Percentiles rank a stretch among this genome's conserved stretches.
These are phyloP conservation scores for Cheilosia pagana DNA, from an alignment of 2,888 invertebrate species.

Conservation along the genomic window DNA sequence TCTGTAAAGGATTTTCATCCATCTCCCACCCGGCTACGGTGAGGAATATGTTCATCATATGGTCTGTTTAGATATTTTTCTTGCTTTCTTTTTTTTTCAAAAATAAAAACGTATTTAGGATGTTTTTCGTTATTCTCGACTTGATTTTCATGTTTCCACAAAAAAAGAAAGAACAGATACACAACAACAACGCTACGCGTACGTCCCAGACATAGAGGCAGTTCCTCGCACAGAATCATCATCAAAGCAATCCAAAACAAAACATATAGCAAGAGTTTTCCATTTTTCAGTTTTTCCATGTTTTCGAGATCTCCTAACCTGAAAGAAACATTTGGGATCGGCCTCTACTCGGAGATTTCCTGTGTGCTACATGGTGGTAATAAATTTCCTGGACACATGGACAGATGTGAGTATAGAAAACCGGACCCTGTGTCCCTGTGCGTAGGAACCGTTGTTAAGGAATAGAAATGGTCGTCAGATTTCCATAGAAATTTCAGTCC, in stretches of 20 bases:
- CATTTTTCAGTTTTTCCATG: constrained; percentile 15
- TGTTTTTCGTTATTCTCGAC: constrained; percentile 38
- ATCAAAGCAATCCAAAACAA: constrained; percentile 35
- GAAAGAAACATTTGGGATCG: constrained; percentile 8
- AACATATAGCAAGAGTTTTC: constrained; percentile 16
- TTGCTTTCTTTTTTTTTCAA: constrained; percentile 3
- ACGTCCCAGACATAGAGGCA: constrained; percentile 72
- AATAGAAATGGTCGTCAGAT: constrained; percentile 33
- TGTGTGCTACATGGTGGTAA: constrained; percentile 41
- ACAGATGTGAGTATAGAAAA: constrained; percentile 56
- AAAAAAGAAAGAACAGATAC: constrained; percentile 12
- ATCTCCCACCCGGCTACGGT: constrained; percentile 14
- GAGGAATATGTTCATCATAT: constrained; percentile 64
- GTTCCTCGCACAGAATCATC: constrained; percentile 30
- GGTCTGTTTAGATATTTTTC: constrained; percentile 49
- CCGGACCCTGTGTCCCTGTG: constrained; percentile 25
- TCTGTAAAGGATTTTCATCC: constrained; percentile 46
- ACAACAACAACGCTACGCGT: constrained; percentile 33
- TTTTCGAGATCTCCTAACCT: constrained; percentile 39
- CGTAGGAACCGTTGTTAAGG: constrained; percentile 14
- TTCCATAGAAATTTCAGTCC: constrained; percentile 52
- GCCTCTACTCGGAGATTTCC: constrained; percentile 25
- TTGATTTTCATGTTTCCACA: constrained; percentile 62
- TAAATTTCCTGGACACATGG: constrained; percentile 68
- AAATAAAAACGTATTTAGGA: constrained; percentile 52